These are phyloP conservation scores for Eurytoma californica DNA, from an alignment of 2,888 invertebrate species.

Conservation along the genomic window DNA sequence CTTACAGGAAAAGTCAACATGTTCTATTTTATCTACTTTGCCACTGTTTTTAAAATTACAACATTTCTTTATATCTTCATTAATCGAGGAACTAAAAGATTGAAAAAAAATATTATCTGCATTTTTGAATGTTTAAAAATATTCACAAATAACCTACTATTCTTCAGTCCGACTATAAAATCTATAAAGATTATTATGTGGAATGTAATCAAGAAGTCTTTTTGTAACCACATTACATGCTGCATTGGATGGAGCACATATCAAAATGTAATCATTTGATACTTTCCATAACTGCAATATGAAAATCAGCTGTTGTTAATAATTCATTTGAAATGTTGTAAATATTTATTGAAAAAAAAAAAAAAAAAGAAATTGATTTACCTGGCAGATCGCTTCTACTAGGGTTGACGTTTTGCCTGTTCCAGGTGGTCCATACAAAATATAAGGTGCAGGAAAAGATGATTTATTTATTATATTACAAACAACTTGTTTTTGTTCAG, in stretches of 20 bases:
- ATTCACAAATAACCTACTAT: background rate
- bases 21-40: too few relatives aligned
- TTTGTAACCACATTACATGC: background rate
- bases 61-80: background rate
- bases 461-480: conserved; percentile 80
- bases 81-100: too few relatives aligned
- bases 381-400: conserved; percentile 83
- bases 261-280: background rate
- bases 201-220: background rate
- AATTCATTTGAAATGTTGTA: too few relatives aligned
- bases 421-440: conserved; percentile 92
- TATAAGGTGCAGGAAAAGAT: conserved; percentile 83
- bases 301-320: too few relatives aligned
- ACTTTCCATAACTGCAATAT: background rate
- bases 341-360: too few relatives aligned
- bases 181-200: background rate
- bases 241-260: conserved; percentile 1
- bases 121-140: background rate
- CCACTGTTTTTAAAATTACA: background rate
- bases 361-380: conserved; percentile 64
- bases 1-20: too few relatives aligned
- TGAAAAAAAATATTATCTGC: background rate
- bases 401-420: conserved; percentile 85
- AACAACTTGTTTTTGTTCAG: conserved; percentile 81
- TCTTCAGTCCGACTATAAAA: background rate